A percentile compares a stretch with the other conserved stretches of the same genome.
phyloP scores from a whole-genome alignment of 2,888 invertebrate species.

The Cephus sareptanus region DNA sequence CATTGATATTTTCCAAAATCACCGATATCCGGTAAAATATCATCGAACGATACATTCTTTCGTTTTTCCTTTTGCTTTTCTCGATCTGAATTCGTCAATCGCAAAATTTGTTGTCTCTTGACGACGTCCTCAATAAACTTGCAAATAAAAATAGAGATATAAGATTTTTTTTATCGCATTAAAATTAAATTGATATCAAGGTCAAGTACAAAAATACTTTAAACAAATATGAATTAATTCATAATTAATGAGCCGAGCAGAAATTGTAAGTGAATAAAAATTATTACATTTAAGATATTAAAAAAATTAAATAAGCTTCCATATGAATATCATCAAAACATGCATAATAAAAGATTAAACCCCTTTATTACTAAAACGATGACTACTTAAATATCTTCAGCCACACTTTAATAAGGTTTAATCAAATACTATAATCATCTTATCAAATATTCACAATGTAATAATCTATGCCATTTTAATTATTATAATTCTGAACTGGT shows the following conservation, averaged over 20 bases:
- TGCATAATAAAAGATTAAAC: no score
- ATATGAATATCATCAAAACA: no score
- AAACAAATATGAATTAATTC: background rate
- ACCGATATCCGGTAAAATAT: slow-evolving; percentile 66
- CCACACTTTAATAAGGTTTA: background rate
- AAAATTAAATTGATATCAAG: background rate
- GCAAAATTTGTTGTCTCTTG: background rate
- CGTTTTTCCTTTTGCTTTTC: slow-evolving; percentile 12
- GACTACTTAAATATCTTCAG: background rate
- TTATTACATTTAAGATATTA: background rate
- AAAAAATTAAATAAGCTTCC: no score
- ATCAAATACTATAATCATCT: background rate
- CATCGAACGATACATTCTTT: slow-evolving; percentile 65
- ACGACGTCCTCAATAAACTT: background rate
- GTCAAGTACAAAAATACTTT: background rate
- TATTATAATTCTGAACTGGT: no score
- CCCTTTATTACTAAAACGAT: no score
- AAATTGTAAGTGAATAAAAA: background rate
- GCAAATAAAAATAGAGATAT: background rate
- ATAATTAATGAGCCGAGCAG: no score
- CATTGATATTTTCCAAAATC: slow-evolving; percentile 68
- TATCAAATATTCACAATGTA: background rate
- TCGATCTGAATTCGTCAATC: background rate
- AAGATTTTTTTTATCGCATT: background rate
- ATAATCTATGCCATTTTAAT: background rate